phyloP scores from a whole-genome alignment of 2,888 invertebrate species.

The Temnothorax rugatulus region DNA sequence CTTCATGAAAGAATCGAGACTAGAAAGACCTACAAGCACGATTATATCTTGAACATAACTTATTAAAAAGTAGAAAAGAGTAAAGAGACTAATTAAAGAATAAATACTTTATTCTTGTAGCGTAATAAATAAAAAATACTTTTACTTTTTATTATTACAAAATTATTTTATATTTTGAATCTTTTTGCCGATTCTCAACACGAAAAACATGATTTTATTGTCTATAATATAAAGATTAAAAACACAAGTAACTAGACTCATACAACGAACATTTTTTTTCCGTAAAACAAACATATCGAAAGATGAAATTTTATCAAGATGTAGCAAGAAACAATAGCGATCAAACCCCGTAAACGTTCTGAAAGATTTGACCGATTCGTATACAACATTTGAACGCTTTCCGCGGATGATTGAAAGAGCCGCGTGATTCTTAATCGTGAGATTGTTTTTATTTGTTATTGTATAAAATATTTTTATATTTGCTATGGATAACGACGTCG shows the following conservation, averaged over 20 bases:
- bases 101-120: not conserved
- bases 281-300: not conserved
- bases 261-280: not conserved
- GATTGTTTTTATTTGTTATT: conserved; percentile 18
- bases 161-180: not conserved
- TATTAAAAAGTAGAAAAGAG: not conserved
- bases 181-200: not conserved
- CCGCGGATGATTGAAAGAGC: not conserved
- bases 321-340: not conserved
- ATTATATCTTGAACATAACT: not conserved
- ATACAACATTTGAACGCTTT: conserved; percentile 5
- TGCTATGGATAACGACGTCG: not conserved
- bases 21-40: not conserved
- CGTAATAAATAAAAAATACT: not conserved
- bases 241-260: not conserved
- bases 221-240: not conserved
- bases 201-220: not conserved
- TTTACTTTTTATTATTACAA: not conserved
- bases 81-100: not conserved
- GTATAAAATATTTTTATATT: conserved; percentile 9
- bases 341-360: not conserved
- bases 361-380: not conserved
- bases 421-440: not conserved
- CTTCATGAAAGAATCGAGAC: not conserved
- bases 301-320: conserved; percentile 6